phyloP scores from a whole-genome alignment of 2,797 vertebrate species.

The Bovichtus diacanthus region DNA sequence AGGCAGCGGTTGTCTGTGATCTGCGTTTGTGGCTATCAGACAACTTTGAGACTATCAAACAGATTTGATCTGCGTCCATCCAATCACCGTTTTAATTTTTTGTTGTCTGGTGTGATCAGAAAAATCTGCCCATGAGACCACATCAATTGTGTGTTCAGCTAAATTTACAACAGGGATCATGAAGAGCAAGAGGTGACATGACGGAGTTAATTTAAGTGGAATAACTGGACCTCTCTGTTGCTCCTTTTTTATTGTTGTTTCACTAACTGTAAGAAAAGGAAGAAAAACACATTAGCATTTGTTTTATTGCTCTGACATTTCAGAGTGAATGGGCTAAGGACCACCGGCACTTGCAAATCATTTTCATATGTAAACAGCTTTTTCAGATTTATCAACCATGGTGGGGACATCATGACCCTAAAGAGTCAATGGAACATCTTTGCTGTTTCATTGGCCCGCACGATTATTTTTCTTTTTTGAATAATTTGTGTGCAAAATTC shows the following conservation, averaged over 20 bases:
- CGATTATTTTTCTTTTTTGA: not conserved
- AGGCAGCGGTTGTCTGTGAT: not conserved
- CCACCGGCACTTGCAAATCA: not conserved
- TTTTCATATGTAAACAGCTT: not conserved
- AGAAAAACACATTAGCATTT: not conserved
- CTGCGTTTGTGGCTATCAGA: not conserved
- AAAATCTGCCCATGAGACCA: not conserved
- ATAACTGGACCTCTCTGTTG: no score
- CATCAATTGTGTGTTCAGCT: not conserved
- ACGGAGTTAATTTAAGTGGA: no score
- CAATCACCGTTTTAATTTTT: no score
- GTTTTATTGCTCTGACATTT: not conserved
- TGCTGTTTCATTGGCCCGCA: not conserved
- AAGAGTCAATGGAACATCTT: not conserved
- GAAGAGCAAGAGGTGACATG: not conserved
- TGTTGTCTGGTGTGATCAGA: not conserved
- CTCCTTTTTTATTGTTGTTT: no score
- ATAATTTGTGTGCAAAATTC: not conserved
- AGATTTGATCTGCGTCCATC: not conserved
- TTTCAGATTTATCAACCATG: not conserved
- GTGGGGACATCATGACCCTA: not conserved
- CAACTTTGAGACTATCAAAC: not conserved
- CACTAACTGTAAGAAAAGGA: not conserved
- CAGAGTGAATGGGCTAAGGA: not conserved
- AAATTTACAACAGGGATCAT: not conserved